Base-by-base conservation (phyloP, 2,113 vertebrate species). In the Chitala chitala region DNA sequence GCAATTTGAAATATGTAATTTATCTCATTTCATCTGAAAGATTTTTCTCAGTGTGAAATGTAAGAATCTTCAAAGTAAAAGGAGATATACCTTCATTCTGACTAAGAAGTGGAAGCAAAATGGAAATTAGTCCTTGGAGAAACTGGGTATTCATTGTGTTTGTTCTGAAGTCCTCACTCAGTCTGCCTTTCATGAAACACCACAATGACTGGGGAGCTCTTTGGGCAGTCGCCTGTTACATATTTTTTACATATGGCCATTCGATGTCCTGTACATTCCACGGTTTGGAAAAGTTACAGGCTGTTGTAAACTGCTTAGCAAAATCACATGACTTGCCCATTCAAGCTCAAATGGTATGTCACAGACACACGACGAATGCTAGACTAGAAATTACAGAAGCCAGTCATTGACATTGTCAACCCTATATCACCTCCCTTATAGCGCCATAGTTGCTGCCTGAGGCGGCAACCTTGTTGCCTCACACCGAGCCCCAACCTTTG, bases 51-150 rank as follows among this genome's bases (percentile, higher is more conserved):
- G n/a, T 33, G 40, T 20, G 8, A 20, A 29, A 51, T n/a, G 15
- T 20, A 69, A 31, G 22, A 65, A 1, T 22, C 24, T n/a, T 44
- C 22, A 50, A 70, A 42, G 63, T 48, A 69, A 3, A 44, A 72
- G 38, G 1, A 71, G 73, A n/a, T 78, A 24, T 90, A 92, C 90
- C 89, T 86, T 90, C 80, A 79, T 75, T 77, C 26, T 61, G 40
- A 79, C 77, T 81, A 69, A 84, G 80, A 64, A 86, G 77, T 69
- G 86, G 80, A 66, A 87, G 78, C 64, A 86, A 81, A 76, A 86
- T 69, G 79, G 82, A 54, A 31, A 88, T 72, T 73, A 86, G 76
- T 84, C 87, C 79, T 76, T 83, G 88, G 55, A 81, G 79, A 80
- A 81, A 48, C 71, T 59, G 56, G 71, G 75, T 79, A 40, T 84